Percentiles rank a stretch among this genome's conserved stretches.
phyloP scores from a whole-genome alignment of 2,797 vertebrate genomes.

The Monodelphis domestica region DNA sequence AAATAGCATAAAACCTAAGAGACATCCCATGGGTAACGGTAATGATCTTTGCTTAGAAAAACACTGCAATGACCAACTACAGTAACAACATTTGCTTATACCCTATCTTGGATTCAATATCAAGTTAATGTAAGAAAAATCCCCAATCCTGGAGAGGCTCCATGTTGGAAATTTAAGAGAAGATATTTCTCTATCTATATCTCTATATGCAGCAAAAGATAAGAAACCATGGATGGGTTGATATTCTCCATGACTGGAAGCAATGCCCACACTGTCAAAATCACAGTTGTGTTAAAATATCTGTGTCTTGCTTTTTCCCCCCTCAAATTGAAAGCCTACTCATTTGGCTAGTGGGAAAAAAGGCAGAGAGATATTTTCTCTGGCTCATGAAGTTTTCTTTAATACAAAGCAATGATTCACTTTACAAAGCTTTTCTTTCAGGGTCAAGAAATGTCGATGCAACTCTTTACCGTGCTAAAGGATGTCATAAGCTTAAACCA shows the following conservation, averaged over 20 bases:
- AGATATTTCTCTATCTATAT: no score
- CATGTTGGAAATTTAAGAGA: neutral
- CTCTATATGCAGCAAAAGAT: neutral
- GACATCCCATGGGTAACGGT: neutral
- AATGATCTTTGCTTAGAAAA: neutral
- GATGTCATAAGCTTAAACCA: neutral
- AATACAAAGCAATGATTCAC: neutral
- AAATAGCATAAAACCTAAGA: neutral
- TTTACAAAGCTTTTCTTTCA: neutral
- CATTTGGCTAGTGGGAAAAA: neutral
- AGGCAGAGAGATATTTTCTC: neutral
- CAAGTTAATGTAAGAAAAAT: neutral
- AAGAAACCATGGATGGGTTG: neutral
- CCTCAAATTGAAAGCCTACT: neutral
- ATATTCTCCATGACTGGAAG: neutral
- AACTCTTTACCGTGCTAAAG: neutral
- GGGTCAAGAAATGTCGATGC: neutral
- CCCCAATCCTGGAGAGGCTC: neutral
- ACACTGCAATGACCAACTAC: neutral
- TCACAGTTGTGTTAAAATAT: neutral
- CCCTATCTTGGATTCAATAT: neutral
- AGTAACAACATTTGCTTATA: neutral
- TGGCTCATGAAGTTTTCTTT: neutral
- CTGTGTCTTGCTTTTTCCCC: neutral
- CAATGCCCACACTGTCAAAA: neutral